Evolutionary conservation across 2,113 vertebrate genomes (phyloP).

Genomic region (Corydoras sp.): DNA sequence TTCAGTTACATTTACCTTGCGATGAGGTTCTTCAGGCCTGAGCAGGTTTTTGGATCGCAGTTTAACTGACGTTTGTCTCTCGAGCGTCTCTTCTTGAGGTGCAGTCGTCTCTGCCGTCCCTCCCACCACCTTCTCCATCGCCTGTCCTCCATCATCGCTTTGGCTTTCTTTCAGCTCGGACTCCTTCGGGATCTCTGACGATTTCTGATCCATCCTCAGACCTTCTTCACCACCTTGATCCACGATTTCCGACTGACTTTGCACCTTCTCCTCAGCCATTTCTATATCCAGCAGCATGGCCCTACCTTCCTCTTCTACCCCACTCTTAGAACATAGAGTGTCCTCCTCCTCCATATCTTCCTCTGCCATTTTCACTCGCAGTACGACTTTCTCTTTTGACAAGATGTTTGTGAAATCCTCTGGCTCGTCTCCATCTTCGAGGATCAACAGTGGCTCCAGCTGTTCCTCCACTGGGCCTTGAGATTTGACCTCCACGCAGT

Average conservation of each 20-base stretch:
- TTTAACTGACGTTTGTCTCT: conserved; percentile 49
- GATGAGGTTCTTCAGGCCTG: conserved; percentile 23
- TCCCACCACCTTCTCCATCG: background rate
- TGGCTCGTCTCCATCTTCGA: conserved; percentile 53
- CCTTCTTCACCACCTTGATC: background rate
- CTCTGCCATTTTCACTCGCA: conserved; percentile 17
- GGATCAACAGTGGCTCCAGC: conserved; percentile 55
- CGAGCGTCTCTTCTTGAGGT: conserved; percentile 16
- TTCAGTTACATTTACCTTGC: conserved; percentile 19
- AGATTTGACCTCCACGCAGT: conserved; percentile 38
- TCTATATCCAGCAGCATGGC: background rate
- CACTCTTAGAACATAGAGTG: background rate
- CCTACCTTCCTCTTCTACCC: background rate
- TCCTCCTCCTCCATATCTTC: conserved; percentile 17
- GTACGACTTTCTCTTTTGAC: background rate
- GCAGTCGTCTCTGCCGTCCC: background rate
- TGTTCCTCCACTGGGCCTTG: conserved; percentile 48
- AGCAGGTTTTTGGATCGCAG: conserved; percentile 30
- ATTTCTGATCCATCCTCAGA: background rate
- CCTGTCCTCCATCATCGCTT: background rate
- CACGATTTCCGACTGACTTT: background rate
- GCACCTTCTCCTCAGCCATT: background rate
- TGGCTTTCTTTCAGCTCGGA: background rate
- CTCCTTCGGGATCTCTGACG: background rate
- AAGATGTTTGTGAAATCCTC: conserved; percentile 26